These are phyloP conservation scores for Malurus melanocephalus DNA, from an alignment of 2,113 vertebrate species.

Conservation along the genomic window DNA sequence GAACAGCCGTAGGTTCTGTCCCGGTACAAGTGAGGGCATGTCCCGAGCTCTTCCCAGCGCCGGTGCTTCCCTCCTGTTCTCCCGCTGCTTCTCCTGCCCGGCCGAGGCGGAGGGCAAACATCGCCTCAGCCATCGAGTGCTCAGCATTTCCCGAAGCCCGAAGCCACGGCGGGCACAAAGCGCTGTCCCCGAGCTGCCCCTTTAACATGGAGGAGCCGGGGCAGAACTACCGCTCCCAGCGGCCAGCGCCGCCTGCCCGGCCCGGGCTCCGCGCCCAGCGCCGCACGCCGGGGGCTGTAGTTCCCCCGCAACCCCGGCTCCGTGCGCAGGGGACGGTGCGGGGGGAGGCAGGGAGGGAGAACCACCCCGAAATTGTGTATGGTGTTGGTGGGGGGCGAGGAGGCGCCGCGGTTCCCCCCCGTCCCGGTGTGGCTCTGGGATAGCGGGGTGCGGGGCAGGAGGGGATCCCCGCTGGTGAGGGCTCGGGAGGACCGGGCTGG, in stretches of 20 bases:
- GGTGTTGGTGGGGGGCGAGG: not conserved
- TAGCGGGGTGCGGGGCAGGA: not conserved
- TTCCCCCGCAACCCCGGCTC: not conserved
- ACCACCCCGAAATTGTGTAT: accelerated
- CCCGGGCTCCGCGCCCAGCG: not conserved
- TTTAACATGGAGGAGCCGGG: not conserved
- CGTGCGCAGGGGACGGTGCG: accelerated
- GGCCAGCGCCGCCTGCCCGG: not conserved
- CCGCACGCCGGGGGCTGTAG: slow-evolving; percentile 30
- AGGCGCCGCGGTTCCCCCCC: no score
- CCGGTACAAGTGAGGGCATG: not conserved
- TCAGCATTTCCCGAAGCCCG: accelerated
- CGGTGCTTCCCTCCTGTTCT: not conserved
- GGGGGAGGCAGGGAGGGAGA: no score
- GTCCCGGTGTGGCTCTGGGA: not conserved
- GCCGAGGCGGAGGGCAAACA: not conserved
- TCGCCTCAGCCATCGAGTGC: accelerated
- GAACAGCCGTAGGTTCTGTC: not conserved
- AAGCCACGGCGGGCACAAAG: not conserved
- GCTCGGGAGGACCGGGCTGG: not conserved
- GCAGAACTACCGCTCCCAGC: slow-evolving; percentile 44
- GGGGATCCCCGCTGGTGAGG: not conserved
- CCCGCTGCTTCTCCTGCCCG: accelerated
- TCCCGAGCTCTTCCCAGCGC: not conserved
- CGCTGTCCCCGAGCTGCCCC: not conserved